Evolutionary conservation across 2,888 invertebrate genomes (phyloP).

Genomic region (Bellardia pandia): DNA sequence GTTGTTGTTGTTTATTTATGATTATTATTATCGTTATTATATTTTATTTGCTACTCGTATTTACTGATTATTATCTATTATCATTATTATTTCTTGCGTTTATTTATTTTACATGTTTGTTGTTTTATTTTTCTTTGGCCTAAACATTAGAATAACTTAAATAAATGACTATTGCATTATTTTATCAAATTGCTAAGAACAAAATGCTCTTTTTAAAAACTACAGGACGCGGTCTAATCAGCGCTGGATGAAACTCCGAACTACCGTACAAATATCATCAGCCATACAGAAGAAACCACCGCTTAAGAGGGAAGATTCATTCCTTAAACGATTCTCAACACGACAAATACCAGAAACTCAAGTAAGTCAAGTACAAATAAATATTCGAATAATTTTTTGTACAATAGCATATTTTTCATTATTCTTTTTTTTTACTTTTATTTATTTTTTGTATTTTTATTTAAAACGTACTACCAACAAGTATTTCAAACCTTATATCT

Average conservation of each 20-base stretch:
- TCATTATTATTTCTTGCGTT: neutral
- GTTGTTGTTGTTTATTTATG: constrained; percentile 7
- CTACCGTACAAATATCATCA: constrained; percentile 95
- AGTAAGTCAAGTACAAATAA: constrained; percentile 84
- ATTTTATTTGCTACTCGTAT: neutral
- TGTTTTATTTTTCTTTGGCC: constrained; percentile 6
- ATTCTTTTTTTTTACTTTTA: too few relatives aligned
- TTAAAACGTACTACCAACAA: too few relatives aligned
- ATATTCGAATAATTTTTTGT: too few relatives aligned
- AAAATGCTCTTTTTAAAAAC: constrained; percentile 60
- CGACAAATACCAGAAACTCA: constrained; percentile 95
- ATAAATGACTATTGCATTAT: neutral
- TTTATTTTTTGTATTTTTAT: too few relatives aligned
- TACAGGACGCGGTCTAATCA: constrained; percentile 95
- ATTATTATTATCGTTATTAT: constrained; percentile 24
- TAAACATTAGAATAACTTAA: constrained; percentile 37
- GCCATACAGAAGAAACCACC: constrained; percentile 96
- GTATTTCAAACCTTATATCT: too few relatives aligned
- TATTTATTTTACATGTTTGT: constrained; percentile 5
- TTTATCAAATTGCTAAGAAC: constrained; percentile 32
- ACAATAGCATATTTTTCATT: too few relatives aligned
- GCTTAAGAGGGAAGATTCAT: constrained; percentile 95
- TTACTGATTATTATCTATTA: constrained; percentile 5
- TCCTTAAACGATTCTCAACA: constrained; percentile 96
- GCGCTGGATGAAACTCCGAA: constrained; percentile 97